phyloP scores from a whole-genome alignment of 2,797 vertebrate genomes.

The Thamnophis elegans region DNA sequence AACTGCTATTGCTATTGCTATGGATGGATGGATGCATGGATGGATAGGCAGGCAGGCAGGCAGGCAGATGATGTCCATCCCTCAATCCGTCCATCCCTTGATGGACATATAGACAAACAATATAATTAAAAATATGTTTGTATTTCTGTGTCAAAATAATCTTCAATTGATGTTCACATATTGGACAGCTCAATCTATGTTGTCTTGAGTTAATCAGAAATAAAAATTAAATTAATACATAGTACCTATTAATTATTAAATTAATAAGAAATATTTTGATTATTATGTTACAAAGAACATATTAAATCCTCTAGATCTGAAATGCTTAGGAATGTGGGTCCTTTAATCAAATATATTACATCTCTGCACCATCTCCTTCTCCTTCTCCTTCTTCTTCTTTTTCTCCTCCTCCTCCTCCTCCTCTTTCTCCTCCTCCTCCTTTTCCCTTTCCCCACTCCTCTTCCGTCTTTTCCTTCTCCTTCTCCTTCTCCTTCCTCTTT shows the following conservation, averaged over 20 bases:
- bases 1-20: no score
- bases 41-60: no score
- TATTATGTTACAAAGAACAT: not conserved
- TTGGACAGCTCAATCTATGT: not conserved
- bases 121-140: not conserved
- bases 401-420: not conserved
- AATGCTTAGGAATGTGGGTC: not conserved
- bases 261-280: not conserved
- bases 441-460: accelerated
- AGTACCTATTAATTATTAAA: not conserved
- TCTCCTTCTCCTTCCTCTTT: not conserved
- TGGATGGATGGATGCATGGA: not conserved
- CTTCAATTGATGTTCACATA: not conserved
- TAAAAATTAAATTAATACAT: not conserved
- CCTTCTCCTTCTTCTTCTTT: not conserved
- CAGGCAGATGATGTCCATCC: no score
- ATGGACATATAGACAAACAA: no score
- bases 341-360: not conserved
- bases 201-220: not conserved
- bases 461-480: no score
- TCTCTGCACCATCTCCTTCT: not conserved
- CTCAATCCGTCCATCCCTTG: no score
- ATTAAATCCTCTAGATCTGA: not conserved
- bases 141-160: not conserved
- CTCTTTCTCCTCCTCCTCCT: not conserved